Evolutionary conservation across 2,888 invertebrate genomes (phyloP).

Genomic region (Tricholauxania praeusta): DNA sequence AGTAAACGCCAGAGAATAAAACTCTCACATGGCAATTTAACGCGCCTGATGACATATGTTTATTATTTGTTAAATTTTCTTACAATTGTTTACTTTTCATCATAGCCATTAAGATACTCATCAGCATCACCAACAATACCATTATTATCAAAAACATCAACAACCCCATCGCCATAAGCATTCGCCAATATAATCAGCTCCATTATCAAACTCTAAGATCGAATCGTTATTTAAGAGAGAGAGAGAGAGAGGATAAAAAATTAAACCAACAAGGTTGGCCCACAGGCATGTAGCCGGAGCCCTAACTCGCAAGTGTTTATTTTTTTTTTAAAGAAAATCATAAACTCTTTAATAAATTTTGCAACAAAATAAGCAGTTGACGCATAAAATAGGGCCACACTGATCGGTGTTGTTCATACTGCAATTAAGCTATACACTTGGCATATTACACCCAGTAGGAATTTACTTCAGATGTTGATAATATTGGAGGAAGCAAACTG

Average conservation of each 20-base stretch:
- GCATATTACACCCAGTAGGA: too few relatives aligned
- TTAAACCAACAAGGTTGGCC: background rate
- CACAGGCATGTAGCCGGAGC: background rate
- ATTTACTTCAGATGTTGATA: too few relatives aligned
- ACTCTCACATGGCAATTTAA: conserved; percentile 58
- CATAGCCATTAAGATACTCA: conserved; percentile 26
- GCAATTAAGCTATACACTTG: background rate
- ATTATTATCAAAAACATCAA: background rate
- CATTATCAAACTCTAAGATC: conserved; percentile 27
- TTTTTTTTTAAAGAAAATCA: too few relatives aligned
- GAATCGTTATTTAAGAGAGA: background rate
- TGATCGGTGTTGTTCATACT: background rate
- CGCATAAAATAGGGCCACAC: conserved; percentile 30
- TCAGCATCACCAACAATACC: conserved; percentile 1
- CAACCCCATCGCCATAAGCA: background rate
- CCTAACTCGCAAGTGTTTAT: background rate
- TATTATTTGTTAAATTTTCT: conserved; percentile 32
- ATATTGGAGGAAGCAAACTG: too few relatives aligned
- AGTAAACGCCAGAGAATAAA: too few relatives aligned
- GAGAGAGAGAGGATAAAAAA: background rate
- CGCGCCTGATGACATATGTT: conserved; percentile 63
- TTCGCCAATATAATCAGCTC: conserved; percentile 30
- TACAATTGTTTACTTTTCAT: conserved; percentile 34
- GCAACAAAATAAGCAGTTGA: too few relatives aligned
- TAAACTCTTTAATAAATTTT: too few relatives aligned